A percentile compares a stretch with the other conserved stretches of the same genome.
Evolutionary conservation across 1,140 invertebrate species (phyloP).

Genomic region (Cotesia typhae): DNA sequence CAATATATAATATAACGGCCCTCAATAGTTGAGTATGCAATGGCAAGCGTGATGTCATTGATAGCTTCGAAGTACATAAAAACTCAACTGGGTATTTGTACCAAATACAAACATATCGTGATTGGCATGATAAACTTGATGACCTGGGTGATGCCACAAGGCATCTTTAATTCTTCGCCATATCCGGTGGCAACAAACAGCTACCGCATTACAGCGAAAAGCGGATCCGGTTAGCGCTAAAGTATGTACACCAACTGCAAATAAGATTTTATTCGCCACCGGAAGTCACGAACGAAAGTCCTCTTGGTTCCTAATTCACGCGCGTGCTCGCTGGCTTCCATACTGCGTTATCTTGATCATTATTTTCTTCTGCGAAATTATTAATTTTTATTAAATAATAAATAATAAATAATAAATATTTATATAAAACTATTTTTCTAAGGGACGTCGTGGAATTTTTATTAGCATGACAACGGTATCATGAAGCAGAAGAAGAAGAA

Average conservation of each 20-base stretch:
- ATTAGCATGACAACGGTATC: slow-evolving; percentile 42
- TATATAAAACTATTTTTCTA: background rate
- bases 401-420: background rate
- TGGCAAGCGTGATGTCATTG: slow-evolving; percentile 52
- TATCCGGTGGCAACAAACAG: slow-evolving; percentile 54
- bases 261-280: slow-evolving; percentile 38
- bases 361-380: background rate
- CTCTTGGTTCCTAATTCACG: slow-evolving; percentile 6
- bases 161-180: slow-evolving; percentile 51
- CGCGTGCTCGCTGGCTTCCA: background rate
- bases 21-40: slow-evolving; percentile 30
- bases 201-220: background rate
- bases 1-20: no score
- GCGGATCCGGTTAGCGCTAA: no score
- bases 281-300: slow-evolving; percentile 54
- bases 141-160: slow-evolving; percentile 25
- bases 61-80: slow-evolving; percentile 16
- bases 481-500: background rate
- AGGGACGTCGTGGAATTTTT: slow-evolving; percentile 36
- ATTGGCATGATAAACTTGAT: slow-evolving; percentile 53
- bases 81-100: slow-evolving; percentile 52
- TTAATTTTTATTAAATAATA: no score
- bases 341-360: slow-evolving; percentile 2
- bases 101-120: slow-evolving; percentile 53
- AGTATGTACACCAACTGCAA: background rate